phyloP scores from a whole-genome alignment of 2,113 vertebrate species.

The Barnardius zonarius region DNA sequence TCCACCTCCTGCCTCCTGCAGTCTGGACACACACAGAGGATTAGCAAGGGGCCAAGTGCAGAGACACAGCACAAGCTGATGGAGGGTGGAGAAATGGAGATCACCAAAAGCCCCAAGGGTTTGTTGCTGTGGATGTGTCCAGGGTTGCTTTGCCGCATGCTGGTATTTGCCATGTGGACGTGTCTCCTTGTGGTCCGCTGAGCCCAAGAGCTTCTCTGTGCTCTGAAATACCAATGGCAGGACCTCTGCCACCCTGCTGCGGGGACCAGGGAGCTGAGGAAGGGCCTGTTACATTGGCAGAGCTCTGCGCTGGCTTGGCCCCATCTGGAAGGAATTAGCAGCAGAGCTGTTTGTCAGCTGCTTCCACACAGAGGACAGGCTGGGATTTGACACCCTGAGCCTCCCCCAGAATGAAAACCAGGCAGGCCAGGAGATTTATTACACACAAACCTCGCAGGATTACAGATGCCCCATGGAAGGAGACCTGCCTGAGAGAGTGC shows the following conservation, averaged over 20 bases:
- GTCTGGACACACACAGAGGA: accelerated
- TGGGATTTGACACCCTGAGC: not conserved
- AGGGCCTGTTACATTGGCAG: not conserved
- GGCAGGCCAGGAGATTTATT: not conserved
- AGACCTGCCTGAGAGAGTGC: not conserved
- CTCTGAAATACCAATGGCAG: not conserved
- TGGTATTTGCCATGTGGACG: accelerated
- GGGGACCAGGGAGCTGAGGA: accelerated
- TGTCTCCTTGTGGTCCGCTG: not conserved
- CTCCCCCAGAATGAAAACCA: not conserved
- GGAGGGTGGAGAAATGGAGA: not conserved
- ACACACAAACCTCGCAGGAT: not conserved
- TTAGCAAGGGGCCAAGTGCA: not conserved
- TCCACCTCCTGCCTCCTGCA: accelerated
- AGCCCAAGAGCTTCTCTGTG: not conserved
- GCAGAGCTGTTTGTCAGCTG: slow-evolving; percentile 26
- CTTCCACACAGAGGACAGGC: not conserved
- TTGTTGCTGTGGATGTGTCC: not conserved
- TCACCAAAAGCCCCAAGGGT: not conserved
- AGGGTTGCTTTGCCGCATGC: not conserved
- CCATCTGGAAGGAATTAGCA: slow-evolving; percentile 37
- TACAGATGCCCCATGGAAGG: not conserved
- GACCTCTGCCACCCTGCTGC: accelerated
- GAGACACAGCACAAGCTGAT: accelerated
- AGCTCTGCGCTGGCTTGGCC: not conserved